A percentile compares a stretch with the other conserved stretches of the same genome.
Conservation (phyloP, 1,140 invertebrate genomes). For the Myzus persicae region DNA sequence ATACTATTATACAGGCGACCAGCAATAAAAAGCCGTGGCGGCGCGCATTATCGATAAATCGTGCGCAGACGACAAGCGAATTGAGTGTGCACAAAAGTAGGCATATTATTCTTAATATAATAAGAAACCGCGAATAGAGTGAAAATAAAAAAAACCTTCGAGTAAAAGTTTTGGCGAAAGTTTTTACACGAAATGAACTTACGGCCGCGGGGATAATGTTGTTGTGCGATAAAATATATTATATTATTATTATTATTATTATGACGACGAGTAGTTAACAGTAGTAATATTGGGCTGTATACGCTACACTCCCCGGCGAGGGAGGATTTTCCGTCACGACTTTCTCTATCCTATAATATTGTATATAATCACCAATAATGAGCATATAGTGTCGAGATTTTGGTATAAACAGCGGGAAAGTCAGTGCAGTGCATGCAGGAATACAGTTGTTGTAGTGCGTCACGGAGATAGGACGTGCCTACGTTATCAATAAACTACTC, state of each 20-base stretch:
- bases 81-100: neutral
- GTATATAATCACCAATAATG: neutral
- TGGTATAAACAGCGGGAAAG: neutral
- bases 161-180: slow-evolving; percentile 25
- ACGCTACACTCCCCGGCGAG: neutral
- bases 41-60: neutral
- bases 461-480: no score
- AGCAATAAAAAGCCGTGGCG: neutral
- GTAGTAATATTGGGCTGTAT: no score
- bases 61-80: neutral
- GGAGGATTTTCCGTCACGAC: neutral
- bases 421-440: no score
- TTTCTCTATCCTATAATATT: neutral
- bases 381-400: neutral
- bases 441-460: no score
- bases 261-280: no score
- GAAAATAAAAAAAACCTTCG: neutral
- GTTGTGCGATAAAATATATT: neutral
- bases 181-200: slow-evolving; percentile 10
- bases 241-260: neutral
- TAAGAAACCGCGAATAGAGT: neutral
- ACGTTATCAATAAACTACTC: no score
- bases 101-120: neutral
- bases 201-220: neutral
- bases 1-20: no score